A percentile compares a stretch with the other conserved stretches of the same genome.
These are phyloP conservation scores for Labrus mixtus DNA, from an alignment of 2,113 vertebrate species.

Conservation along the genomic window DNA sequence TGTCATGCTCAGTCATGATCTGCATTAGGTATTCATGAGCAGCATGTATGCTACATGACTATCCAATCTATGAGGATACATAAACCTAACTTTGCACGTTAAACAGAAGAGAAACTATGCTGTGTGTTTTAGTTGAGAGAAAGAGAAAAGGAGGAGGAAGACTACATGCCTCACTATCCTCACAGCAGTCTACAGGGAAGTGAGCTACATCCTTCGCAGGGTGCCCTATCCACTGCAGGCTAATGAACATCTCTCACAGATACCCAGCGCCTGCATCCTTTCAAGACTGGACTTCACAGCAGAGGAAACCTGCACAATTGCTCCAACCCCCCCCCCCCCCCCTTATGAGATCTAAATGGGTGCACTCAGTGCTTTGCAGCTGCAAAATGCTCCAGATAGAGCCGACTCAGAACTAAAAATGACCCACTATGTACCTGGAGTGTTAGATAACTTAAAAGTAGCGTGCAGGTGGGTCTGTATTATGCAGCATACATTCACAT, in stretches of 20 bases:
- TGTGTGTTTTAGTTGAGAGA: no score
- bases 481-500: background rate
- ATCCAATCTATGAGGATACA: background rate
- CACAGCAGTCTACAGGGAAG: conserved; percentile 54
- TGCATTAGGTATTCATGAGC: conserved; percentile 25
- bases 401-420: conserved; percentile 44
- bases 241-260: conserved; percentile 56
- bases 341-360: conserved; percentile 42
- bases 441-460: conserved; percentile 7
- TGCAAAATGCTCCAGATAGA: conserved; percentile 52
- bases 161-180: background rate
- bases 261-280: conserved; percentile 38
- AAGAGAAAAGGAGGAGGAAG: conserved; percentile 22
- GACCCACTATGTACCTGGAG: conserved; percentile 7
- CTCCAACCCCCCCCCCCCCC: background rate
- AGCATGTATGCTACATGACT: conserved; percentile 2
- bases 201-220: conserved; percentile 59
- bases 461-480: background rate
- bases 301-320: conserved; percentile 51
- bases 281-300: conserved; percentile 55
- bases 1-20: conserved; percentile 44
- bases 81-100: background rate
- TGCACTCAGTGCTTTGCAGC: conserved; percentile 41
- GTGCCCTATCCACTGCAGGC: conserved; percentile 32
- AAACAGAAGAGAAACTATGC: no score